phyloP scores from a whole-genome alignment of 2,888 invertebrate species.

The Griposia aprilina region DNA sequence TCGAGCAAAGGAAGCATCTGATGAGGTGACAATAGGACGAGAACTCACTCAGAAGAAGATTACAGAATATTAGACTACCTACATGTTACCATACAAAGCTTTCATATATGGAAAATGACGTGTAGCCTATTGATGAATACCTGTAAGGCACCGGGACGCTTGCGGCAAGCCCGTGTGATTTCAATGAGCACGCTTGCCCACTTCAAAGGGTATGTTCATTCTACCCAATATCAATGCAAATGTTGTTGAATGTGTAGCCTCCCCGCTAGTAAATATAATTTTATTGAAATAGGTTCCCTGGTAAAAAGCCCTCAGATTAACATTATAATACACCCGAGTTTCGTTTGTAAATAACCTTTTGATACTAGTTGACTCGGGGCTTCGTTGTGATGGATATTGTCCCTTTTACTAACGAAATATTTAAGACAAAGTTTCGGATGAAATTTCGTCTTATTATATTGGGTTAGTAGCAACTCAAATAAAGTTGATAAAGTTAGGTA shows the following conservation, averaged over 20 bases:
- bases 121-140: conserved; percentile 46
- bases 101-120: conserved; percentile 32
- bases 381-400: conserved; percentile 47
- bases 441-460: conserved; percentile 44
- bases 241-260: conserved; percentile 44
- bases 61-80: conserved; percentile 27
- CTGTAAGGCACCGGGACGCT: conserved; percentile 37
- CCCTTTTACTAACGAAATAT: conserved; percentile 34
- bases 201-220: conserved; percentile 58
- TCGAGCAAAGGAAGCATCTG: conserved; percentile 13
- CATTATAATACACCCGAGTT: conserved; percentile 36
- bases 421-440: conserved; percentile 27
- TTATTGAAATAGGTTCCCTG: conserved; percentile 39
- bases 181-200: conserved; percentile 54
- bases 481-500: conserved; percentile 38
- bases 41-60: conserved; percentile 19
- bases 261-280: conserved; percentile 36
- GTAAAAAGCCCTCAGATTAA: conserved; percentile 31
- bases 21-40: conserved; percentile 4
- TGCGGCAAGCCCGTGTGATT: conserved; percentile 53
- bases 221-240: conserved; percentile 65
- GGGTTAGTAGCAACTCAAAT: conserved; percentile 38
- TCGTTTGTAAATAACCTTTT: conserved; percentile 32
- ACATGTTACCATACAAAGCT: conserved; percentile 16
- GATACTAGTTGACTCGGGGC: conserved; percentile 39